phyloP scores from a whole-genome alignment of 2,113 vertebrate species.

The Gymnogyps californianus region DNA sequence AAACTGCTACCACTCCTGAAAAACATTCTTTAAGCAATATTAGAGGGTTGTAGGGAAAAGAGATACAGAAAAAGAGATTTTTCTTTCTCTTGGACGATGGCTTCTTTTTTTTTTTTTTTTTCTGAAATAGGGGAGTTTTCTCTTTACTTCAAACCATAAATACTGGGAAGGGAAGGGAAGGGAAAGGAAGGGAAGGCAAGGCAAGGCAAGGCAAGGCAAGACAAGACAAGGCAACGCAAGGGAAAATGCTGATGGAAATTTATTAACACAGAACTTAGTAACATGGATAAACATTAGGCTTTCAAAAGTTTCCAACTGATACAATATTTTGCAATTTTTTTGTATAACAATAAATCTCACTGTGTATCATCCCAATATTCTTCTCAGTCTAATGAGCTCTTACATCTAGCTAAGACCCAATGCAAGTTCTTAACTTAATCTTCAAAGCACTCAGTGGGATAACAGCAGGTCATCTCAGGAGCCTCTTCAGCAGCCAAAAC shows the following conservation, averaged over 20 bases:
- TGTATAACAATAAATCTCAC: background rate
- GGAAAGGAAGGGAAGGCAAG: background rate
- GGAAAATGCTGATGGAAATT: too few species aligned
- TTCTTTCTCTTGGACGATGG: background rate
- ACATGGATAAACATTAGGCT: background rate
- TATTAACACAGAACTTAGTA: background rate
- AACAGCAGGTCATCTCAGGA: background rate
- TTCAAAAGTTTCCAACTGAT: background rate
- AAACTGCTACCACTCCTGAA: background rate
- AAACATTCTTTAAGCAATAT: background rate
- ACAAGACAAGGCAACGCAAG: background rate
- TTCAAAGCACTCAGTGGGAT: background rate
- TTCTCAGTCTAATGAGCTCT: background rate
- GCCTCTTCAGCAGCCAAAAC: background rate
- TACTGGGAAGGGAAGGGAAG: background rate
- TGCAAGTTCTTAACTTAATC: background rate
- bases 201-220: background rate
- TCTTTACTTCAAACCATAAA: background rate
- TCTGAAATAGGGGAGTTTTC: background rate
- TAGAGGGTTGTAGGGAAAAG: background rate
- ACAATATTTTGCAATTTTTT: background rate
- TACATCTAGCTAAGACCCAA: background rate
- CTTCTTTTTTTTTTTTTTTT: accelerated
- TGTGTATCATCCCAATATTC: background rate
- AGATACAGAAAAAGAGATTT: background rate